Evolutionary conservation across 2,797 vertebrate genomes (phyloP).

Genomic region (Antrozous pallidus): DNA sequence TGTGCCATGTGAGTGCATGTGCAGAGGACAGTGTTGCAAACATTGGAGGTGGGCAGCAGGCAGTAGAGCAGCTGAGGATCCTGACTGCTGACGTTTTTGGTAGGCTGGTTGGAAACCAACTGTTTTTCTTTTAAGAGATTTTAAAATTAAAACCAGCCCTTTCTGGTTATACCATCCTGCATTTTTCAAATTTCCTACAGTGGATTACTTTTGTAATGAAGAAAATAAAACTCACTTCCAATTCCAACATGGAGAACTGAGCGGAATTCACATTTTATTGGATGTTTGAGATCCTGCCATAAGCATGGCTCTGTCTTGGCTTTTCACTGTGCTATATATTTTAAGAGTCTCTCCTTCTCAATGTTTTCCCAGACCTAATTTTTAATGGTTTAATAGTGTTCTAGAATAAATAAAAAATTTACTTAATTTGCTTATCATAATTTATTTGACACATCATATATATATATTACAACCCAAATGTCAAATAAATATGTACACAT

Average conservation of each 20-base stretch:
- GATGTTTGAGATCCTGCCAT: slow-evolving; percentile 35
- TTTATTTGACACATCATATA: background rate
- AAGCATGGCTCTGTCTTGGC: background rate
- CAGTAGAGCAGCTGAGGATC: background rate
- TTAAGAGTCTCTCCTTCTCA: slow-evolving; percentile 12
- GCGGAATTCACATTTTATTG: slow-evolving; percentile 13
- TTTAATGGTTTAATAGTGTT: background rate
- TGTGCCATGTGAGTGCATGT: background rate
- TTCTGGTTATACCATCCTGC: background rate
- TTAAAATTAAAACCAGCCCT: slow-evolving; percentile 2
- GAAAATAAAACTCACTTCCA: slow-evolving; percentile 16
- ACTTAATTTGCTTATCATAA: background rate
- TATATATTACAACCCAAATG: background rate
- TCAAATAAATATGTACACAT: background rate
- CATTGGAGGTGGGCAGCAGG: background rate
- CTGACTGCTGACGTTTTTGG: background rate
- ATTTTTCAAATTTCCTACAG: slow-evolving; percentile 32
- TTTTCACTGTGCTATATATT: slow-evolving; percentile 28
- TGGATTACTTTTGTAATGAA: slow-evolving; percentile 24
- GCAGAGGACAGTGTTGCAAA: background rate
- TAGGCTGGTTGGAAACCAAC: background rate
- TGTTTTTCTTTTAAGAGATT: background rate
- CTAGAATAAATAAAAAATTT: background rate
- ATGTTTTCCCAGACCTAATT: background rate
- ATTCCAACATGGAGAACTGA: background rate